Conservation (phyloP, 2,888 invertebrate species). For the Agelastica alni region DNA sequence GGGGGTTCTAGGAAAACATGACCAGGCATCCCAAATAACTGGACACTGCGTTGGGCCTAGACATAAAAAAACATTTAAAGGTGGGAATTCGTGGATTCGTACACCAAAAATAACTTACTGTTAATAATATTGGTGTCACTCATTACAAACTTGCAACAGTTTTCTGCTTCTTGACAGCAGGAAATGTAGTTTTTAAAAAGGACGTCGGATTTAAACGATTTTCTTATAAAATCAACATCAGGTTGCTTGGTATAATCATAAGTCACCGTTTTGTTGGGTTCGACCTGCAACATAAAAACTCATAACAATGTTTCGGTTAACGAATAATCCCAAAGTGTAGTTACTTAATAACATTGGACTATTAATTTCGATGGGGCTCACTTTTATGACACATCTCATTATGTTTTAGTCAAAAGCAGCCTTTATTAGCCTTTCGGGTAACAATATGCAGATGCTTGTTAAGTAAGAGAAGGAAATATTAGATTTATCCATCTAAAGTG, state of each 20-base stretch:
- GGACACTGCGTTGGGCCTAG: slow-evolving; percentile 54
- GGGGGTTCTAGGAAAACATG: slow-evolving; percentile 61
- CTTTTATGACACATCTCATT: no score
- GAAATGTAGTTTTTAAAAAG: slow-evolving; percentile 45
- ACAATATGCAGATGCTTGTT: no score
- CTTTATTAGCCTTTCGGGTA: no score
- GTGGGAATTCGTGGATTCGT: not conserved
- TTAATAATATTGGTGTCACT: slow-evolving; percentile 41
- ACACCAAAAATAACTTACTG: slow-evolving; percentile 36
- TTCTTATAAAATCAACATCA: slow-evolving; percentile 36
- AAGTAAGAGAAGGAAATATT: no score
- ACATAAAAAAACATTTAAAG: not conserved
- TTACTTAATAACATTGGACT: no score
- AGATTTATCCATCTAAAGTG: no score
- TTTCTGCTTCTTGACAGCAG: slow-evolving; percentile 46
- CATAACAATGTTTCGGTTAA: no score
- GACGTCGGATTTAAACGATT: slow-evolving; percentile 41
- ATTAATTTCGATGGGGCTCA: no score
- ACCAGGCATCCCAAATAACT: slow-evolving; percentile 68
- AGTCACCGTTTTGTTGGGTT: slow-evolving; percentile 25
- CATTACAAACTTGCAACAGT: slow-evolving; percentile 47
- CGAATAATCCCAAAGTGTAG: no score
- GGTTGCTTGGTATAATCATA: slow-evolving; percentile 34
- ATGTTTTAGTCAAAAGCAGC: no score
- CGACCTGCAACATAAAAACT: slow-evolving; percentile 36